Evolutionary conservation across 2,888 invertebrate species (phyloP).

Genomic region (Euplagia quadripunctaria): DNA sequence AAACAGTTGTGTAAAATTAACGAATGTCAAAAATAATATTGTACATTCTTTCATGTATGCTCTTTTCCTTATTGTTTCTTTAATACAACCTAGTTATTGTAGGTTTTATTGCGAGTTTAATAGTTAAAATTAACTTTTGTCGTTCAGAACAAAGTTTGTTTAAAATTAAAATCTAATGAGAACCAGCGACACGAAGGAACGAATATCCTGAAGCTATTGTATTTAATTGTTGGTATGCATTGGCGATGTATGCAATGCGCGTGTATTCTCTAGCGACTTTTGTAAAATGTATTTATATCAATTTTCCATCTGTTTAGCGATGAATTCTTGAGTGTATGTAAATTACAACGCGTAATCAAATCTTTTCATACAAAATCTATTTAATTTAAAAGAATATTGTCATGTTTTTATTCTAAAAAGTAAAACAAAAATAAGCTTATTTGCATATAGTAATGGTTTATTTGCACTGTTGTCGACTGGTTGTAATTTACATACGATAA

Average conservation of each 20-base stretch:
- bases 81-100: background rate
- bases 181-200: background rate
- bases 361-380: background rate
- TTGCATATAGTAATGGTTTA: background rate
- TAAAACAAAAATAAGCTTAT: background rate
- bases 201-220: background rate
- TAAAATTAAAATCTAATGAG: too few species aligned
- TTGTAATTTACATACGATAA: slow-evolving; percentile 12
- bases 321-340: background rate
- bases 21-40: background rate
- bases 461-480: background rate
- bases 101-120: background rate
- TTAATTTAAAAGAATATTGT: background rate
- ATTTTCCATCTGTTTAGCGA: background rate
- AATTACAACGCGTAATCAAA: slow-evolving; percentile 7
- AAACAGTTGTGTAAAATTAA: too few species aligned
- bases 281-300: background rate
- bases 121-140: background rate
- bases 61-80: background rate
- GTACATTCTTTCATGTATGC: background rate
- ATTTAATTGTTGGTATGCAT: background rate
- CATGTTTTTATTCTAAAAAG: background rate
- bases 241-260: background rate
- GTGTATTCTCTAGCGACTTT: background rate
- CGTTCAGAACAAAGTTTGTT: too few species aligned